Base-by-base conservation (phyloP, 2,113 vertebrate species). In the Crotophaga sulcirostris region DNA sequence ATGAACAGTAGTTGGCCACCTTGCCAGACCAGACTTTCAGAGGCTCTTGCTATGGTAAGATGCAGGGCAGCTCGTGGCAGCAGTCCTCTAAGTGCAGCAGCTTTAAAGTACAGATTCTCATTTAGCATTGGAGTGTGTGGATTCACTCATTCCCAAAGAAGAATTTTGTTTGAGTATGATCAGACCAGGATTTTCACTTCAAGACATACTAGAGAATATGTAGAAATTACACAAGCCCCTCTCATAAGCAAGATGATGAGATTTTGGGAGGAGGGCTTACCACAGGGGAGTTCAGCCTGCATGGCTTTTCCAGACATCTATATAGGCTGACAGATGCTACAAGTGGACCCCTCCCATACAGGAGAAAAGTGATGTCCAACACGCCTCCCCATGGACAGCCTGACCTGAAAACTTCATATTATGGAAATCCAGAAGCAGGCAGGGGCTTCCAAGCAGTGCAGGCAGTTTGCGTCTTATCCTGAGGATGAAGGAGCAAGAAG, bases 311-410 rank as follows among this genome's bases (percentile, higher is more conserved):
- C 70, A 49, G 9, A 36, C 13, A 38, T 75, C 72, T 55, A 12
- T 1, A 31, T 34, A 51, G 28, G 76, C 24, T 45, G 24, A n/a
- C 0, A 9, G 59, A 44, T 44, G 17, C 40, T 51, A 11, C 10
- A 40, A 23, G 38, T 0, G 12, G 51, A 49, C 10, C 10, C 15
- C 4, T 68, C 31, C n/a, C 58, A 28, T 0, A 5, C 51, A 33
- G 72, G n/a, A 64, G 44, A 33, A 64, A 58, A 11, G 8, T 8
- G 16, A 40, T 33, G 58, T 77, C n/a, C 69, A 55, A 3, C 2
- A 1, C 36, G 8, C 13, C 3, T 6, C 42, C 31, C 47, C 12
- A 5, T 2, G 34, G 68, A 28, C 29, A 62, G 28, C 28, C 55
- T 18, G 42, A 70, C 28, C 17, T 10, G 33, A 52, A 72, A 78